A percentile compares a stretch with the other conserved stretches of the same genome.
Evolutionary conservation across 2,888 invertebrate species (phyloP).

Genomic region (Lycophotia porphyrea): DNA sequence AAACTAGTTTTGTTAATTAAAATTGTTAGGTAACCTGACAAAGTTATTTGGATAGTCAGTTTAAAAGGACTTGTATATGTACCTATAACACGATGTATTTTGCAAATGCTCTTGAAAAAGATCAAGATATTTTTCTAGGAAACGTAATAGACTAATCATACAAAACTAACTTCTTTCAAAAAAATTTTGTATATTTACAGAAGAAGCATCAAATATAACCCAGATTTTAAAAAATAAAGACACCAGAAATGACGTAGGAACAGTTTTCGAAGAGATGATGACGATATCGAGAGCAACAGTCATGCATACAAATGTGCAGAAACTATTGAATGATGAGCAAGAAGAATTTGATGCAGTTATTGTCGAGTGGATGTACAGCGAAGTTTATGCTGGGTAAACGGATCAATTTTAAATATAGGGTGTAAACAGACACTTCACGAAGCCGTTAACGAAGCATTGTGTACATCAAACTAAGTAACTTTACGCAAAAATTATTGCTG

Average conservation of each 20-base stretch:
- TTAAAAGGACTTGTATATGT: not conserved
- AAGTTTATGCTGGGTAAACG: slow-evolving; percentile 9
- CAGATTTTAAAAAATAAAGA: not conserved
- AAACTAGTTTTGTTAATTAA: not conserved
- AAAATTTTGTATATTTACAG: not conserved
- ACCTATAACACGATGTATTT: not conserved
- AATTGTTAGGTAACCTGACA: not conserved
- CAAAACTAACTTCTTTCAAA: not conserved
- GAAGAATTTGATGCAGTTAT: slow-evolving; percentile 18
- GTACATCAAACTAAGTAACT: too few species aligned
- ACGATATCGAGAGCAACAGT: not conserved
- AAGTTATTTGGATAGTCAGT: not conserved
- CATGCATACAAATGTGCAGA: slow-evolving; percentile 7
- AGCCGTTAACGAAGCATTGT: too few species aligned
- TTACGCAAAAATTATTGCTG: too few species aligned
- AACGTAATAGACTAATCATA: too few species aligned
- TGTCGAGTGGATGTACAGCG: slow-evolving; percentile 15
- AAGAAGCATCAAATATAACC: not conserved
- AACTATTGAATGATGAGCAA: not conserved
- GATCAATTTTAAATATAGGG: not conserved
- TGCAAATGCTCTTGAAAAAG: not conserved
- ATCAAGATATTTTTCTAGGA: too few species aligned
- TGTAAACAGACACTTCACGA: too few species aligned
- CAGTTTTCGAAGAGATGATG: not conserved
- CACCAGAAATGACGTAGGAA: not conserved